These are phyloP conservation scores for Anoura caudifer DNA, from an alignment of 2,113 vertebrate species.

Conservation along the genomic window DNA sequence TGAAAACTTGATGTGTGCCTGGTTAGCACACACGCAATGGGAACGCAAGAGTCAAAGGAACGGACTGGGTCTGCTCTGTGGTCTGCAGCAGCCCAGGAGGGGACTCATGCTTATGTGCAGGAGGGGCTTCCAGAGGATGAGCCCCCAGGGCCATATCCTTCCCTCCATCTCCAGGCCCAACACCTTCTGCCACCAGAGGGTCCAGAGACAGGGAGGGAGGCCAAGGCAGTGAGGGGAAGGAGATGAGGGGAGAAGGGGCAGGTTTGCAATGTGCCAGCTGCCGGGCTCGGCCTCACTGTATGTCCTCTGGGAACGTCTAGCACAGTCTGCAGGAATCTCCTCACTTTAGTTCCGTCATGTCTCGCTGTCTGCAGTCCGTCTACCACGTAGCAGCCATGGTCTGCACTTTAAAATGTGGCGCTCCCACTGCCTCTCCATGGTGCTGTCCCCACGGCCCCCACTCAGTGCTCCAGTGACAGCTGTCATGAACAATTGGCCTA, in stretches of 20 bases:
- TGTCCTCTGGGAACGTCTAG: not conserved
- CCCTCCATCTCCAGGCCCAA: not conserved
- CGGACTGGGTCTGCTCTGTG: no score
- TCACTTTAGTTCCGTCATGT: rapidly evolving
- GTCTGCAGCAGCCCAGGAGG: not conserved
- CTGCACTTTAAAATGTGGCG: not conserved
- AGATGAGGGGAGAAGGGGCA: not conserved
- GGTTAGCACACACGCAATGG: not conserved
- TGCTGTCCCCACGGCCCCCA: rapidly evolving
- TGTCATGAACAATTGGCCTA: not conserved
- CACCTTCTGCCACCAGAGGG: not conserved
- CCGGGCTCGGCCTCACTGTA: no score
- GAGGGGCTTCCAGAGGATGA: not conserved
- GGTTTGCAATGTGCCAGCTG: rapidly evolving
- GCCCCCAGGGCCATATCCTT: not conserved
- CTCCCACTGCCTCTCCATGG: rapidly evolving
- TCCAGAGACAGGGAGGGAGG: not conserved
- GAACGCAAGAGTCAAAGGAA: not conserved
- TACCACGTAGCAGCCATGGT: rapidly evolving
- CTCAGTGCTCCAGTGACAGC: no score
- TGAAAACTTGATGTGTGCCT: not conserved
- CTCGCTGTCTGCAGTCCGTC: not conserved
- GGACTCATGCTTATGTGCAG: no score
- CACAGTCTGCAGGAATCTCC: rapidly evolving
- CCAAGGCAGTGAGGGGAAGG: not conserved